phyloP scores from a whole-genome alignment of 2,113 vertebrate genomes.

The Galbula dea region DNA sequence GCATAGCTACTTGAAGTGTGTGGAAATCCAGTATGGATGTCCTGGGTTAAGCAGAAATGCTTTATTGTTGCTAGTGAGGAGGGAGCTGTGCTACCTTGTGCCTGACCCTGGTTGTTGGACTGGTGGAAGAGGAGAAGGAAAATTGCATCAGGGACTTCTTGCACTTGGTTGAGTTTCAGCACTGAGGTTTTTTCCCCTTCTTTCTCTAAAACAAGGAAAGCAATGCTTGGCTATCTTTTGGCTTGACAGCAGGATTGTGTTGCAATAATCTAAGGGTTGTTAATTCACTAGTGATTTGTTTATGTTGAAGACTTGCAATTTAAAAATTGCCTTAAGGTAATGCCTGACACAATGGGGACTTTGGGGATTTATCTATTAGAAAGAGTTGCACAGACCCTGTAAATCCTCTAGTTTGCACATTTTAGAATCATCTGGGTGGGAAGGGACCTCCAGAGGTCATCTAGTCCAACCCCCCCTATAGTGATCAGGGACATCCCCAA shows the following conservation, averaged over 20 bases:
- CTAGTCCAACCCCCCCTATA: too few relatives aligned
- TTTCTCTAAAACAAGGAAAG: background rate
- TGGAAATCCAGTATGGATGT: background rate
- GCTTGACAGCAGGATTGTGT: background rate
- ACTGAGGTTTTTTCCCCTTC: accelerated
- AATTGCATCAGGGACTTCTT: background rate
- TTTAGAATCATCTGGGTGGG: too few relatives aligned
- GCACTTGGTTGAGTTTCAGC: background rate
- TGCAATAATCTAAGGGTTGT: background rate
- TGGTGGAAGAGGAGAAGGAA: background rate
- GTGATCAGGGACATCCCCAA: too few relatives aligned
- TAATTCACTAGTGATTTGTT: background rate
- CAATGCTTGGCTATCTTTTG: background rate
- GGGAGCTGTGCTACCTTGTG: background rate
- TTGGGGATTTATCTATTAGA: background rate
- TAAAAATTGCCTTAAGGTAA: background rate
- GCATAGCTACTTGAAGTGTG: background rate
- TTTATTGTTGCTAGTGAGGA: background rate
- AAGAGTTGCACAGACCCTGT: background rate
- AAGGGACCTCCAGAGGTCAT: too few relatives aligned
- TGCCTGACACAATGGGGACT: background rate
- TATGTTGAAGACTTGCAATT: background rate
- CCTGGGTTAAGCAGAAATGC: background rate
- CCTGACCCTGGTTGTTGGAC: background rate
- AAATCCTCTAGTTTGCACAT: background rate